These are phyloP conservation scores for Oryctolagus cuniculus DNA, from an alignment of 2,113 vertebrate genomes.

Conservation along the genomic window DNA sequence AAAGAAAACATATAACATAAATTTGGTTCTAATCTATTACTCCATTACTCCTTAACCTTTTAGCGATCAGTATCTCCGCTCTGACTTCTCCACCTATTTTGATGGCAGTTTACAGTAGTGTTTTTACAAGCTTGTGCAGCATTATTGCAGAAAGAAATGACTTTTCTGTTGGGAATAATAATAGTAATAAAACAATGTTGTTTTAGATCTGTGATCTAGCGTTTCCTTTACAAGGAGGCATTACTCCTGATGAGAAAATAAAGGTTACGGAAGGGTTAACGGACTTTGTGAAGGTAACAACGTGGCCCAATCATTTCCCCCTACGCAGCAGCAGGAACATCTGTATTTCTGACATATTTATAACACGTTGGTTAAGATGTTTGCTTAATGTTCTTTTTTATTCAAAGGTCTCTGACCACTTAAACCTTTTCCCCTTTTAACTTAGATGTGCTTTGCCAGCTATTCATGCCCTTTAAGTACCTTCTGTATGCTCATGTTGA, in stretches of 20 bases:
- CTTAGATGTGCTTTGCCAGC: constrained; percentile 61
- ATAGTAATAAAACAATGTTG: constrained; percentile 61
- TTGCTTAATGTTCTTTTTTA: constrained; percentile 66
- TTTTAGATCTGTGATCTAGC: constrained; percentile 55
- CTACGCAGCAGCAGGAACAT: neutral
- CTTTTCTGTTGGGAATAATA: constrained; percentile 66
- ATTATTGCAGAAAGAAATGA: constrained; percentile 54
- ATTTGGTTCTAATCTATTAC: constrained; percentile 9
- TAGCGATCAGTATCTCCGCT: neutral
- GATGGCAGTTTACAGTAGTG: neutral
- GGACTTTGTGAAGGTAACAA: constrained; percentile 61
- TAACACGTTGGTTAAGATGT: constrained; percentile 68
- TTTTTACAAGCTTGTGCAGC: constrained; percentile 12
- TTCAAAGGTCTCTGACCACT: constrained; percentile 70
- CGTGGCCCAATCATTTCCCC: neutral
- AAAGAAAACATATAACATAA: neutral
- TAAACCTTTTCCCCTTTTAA: constrained; percentile 58
- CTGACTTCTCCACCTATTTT: constrained; percentile 4
- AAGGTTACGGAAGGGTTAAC: constrained; percentile 70
- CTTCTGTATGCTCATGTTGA: constrained; percentile 64
- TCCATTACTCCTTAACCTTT: neutral
- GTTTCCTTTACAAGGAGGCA: constrained; percentile 65
- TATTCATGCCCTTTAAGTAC: constrained; percentile 66
- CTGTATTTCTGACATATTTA: constrained; percentile 75
- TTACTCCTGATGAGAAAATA: constrained; percentile 73